phyloP scores from a whole-genome alignment of 2,113 vertebrate species.

The Chitala chitala region DNA sequence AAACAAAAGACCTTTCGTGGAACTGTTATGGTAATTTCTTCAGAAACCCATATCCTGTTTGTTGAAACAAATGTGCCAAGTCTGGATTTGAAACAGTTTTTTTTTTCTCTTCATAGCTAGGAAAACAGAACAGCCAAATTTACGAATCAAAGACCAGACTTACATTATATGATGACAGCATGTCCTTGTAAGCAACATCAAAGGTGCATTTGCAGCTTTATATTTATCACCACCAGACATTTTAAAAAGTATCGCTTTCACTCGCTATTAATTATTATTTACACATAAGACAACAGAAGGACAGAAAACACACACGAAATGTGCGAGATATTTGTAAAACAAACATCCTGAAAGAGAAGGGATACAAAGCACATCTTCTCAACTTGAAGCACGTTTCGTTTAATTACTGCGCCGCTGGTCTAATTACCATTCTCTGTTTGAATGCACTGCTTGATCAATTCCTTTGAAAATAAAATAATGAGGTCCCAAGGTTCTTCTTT shows the following conservation, averaged over 20 bases:
- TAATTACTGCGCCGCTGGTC: conserved; percentile 24
- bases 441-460: conserved; percentile 30
- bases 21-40: neutral
- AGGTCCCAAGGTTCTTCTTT: conserved; percentile 12
- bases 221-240: too few species aligned
- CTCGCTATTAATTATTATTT: neutral
- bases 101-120: neutral
- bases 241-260: too few species aligned
- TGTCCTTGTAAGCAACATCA: neutral
- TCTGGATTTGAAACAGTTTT: neutral
- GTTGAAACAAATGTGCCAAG: conserved; percentile 4
- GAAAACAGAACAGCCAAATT: neutral
- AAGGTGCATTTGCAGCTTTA: too few species aligned
- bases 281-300: neutral
- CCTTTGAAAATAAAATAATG: conserved; percentile 25
- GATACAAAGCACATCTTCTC: conserved; percentile 17
- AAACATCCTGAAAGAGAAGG: neutral
- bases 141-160: neutral
- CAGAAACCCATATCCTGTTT: neutral
- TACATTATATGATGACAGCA: neutral
- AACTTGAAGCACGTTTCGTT: conserved; percentile 9
- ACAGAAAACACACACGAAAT: neutral
- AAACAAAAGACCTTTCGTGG: neutral
- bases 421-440: conserved; percentile 33
- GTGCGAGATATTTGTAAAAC: neutral